Evolutionary conservation across 2,797 vertebrate species (phyloP).

Genomic region (Scolopax rusticola): DNA sequence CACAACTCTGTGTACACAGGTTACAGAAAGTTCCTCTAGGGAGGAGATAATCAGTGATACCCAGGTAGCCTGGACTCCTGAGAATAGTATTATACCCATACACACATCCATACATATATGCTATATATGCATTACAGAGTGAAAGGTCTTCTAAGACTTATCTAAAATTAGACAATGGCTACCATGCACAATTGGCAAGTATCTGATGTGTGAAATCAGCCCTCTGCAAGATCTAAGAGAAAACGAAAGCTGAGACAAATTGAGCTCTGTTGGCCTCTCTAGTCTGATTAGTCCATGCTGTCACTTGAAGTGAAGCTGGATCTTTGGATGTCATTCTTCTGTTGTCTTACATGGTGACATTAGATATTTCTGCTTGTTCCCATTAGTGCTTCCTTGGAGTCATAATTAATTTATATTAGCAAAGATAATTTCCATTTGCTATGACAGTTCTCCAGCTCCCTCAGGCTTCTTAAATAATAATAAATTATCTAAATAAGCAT

Average conservation of each 20-base stretch:
- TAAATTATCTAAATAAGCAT: conserved; percentile 41
- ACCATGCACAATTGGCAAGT: conserved; percentile 14
- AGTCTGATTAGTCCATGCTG: conserved; percentile 56
- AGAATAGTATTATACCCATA: background rate
- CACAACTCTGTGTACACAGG: background rate
- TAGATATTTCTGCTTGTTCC: conserved; percentile 53
- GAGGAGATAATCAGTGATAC: background rate
- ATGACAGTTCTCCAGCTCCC: conserved; percentile 45
- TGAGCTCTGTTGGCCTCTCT: conserved; percentile 52
- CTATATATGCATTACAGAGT: background rate
- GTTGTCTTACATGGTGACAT: background rate
- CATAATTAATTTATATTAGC: conserved; percentile 67
- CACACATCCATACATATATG: too few species aligned
- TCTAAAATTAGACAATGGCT: conserved; percentile 5
- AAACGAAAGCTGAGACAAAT: conserved; percentile 61
- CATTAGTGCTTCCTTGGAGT: conserved; percentile 40
- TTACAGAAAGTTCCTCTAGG: background rate
- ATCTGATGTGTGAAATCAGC: conserved; percentile 52
- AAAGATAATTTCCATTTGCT: conserved; percentile 59
- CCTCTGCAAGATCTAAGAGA: conserved; percentile 44
- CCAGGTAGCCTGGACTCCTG: background rate
- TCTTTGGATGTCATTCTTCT: conserved; percentile 35
- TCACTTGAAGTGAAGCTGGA: conserved; percentile 45
- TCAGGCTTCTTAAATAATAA: conserved; percentile 54
- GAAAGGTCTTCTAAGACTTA: background rate